Evolutionary conservation across 2,113 vertebrate species (phyloP).

Genomic region (Pantherophis guttatus): DNA sequence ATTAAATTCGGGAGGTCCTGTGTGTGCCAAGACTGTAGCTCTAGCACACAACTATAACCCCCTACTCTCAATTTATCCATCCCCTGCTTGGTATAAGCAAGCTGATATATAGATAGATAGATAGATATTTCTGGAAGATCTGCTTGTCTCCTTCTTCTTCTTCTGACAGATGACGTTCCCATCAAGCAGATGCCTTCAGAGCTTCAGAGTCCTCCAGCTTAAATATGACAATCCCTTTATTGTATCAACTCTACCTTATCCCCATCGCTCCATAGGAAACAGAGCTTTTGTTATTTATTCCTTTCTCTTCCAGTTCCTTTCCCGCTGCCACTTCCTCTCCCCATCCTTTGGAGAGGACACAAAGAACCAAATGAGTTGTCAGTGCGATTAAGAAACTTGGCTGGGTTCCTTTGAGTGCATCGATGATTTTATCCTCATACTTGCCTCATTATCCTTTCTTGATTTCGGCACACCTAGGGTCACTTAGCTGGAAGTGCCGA

Average conservation of each 20-base stretch:
- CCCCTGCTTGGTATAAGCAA: neutral
- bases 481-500: neutral
- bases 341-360: neutral
- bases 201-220: neutral
- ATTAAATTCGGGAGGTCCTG: neutral
- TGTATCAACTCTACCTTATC: constrained; percentile 32
- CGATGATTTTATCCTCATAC: neutral
- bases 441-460: constrained; percentile 24
- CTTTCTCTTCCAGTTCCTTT: neutral
- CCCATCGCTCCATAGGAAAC: neutral
- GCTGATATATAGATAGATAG: neutral
- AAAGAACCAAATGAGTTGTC: neutral
- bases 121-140: neutral
- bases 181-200: neutral
- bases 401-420: neutral
- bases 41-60: neutral
- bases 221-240: constrained; percentile 47
- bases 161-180: neutral
- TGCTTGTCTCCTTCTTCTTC: neutral
- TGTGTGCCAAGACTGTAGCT: too few species aligned
- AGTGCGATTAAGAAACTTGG: constrained; percentile 12
- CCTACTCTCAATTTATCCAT: neutral
- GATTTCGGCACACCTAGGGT: neutral
- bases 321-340: neutral
- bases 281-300: constrained; percentile 7